phyloP scores from a whole-genome alignment of 2,797 vertebrate species.

The Morelia viridis region DNA sequence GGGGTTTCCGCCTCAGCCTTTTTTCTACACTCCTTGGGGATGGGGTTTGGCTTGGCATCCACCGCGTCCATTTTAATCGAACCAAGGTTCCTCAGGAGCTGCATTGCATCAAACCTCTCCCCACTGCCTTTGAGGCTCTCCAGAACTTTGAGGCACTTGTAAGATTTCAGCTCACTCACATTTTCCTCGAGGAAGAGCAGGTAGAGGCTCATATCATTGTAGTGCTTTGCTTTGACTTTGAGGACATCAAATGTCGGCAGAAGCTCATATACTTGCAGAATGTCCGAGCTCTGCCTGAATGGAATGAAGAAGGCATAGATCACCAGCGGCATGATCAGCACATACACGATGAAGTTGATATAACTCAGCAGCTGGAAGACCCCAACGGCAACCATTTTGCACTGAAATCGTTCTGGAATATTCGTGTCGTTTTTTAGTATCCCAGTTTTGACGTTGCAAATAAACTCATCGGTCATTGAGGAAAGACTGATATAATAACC shows the following conservation, averaged over 20 bases:
- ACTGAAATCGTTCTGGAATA: constrained; percentile 84
- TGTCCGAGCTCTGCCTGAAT: constrained; percentile 69
- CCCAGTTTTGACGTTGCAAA: constrained; percentile 85
- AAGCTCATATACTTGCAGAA: constrained; percentile 86
- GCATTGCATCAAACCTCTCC: constrained; percentile 84
- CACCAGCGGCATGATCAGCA: constrained; percentile 80
- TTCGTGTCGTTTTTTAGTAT: constrained; percentile 80
- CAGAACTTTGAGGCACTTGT: constrained; percentile 93
- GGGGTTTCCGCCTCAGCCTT: constrained; percentile 21
- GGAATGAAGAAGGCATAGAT: constrained; percentile 84
- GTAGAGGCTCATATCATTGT: constrained; percentile 88
- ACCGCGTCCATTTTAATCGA: constrained; percentile 86
- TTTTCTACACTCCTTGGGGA: constrained; percentile 37
- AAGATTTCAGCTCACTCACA: constrained; percentile 93
- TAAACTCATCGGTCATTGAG: constrained; percentile 86
- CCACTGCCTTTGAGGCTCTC: constrained; percentile 84
- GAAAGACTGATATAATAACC: constrained; percentile 90
- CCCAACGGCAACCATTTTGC: constrained; percentile 92
- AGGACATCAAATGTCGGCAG: constrained; percentile 86
- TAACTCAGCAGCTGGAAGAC: constrained; percentile 91
- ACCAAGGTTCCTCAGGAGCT: constrained; percentile 84
- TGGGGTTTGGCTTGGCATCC: constrained; percentile 73
- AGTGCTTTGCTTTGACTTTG: constrained; percentile 77
- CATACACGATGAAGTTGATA: constrained; percentile 86
- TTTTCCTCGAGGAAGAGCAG: constrained; percentile 94